phyloP scores from a whole-genome alignment of 2,113 vertebrate species.

The Tachysurus vachellii region DNA sequence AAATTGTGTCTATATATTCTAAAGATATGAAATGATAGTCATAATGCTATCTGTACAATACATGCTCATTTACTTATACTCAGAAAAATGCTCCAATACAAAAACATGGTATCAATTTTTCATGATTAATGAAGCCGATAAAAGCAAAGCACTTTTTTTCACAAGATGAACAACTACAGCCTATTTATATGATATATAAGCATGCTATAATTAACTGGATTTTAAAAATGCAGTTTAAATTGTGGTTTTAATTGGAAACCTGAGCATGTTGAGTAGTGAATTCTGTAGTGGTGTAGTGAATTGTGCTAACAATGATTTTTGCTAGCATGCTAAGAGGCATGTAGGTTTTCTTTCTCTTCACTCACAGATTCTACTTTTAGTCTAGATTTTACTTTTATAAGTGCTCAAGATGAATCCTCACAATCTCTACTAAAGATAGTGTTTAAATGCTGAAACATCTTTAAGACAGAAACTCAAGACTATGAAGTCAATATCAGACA shows the following conservation, averaged over 20 bases:
- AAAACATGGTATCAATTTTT: not conserved
- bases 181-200: too few relatives aligned
- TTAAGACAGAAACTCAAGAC: not conserved
- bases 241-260: not conserved
- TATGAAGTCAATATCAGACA: not conserved
- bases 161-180: too few relatives aligned
- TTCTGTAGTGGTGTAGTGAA: too few relatives aligned
- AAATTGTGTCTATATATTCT: too few relatives aligned
- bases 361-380: not conserved
- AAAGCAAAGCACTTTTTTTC: not conserved
- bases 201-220: too few relatives aligned
- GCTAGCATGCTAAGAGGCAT: not conserved
- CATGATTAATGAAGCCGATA: not conserved
- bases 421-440: not conserved
- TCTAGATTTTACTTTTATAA: too few relatives aligned
- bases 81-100: not conserved
- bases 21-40: too few relatives aligned
- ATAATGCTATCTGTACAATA: not conserved
- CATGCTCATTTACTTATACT: not conserved
- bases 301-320: too few relatives aligned
- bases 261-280: too few relatives aligned
- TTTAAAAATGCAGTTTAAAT: not conserved
- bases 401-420: too few relatives aligned
- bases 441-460: not conserved
- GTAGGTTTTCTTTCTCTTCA: not conserved